Conservation (phyloP, 2,113 vertebrate species). For the Picathartes gymnocephalus region DNA sequence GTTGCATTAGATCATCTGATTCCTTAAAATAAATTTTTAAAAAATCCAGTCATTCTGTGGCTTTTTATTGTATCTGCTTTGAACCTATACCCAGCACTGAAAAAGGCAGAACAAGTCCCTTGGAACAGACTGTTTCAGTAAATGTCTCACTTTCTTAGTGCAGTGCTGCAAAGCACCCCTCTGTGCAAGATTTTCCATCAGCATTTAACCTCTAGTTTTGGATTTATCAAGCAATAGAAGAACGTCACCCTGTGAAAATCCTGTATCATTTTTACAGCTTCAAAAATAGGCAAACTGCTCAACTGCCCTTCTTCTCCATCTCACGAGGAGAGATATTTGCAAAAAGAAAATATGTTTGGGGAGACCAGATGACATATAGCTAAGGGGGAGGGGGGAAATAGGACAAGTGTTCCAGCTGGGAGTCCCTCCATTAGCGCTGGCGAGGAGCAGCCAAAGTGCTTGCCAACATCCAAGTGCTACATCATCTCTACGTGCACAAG, state of each 20-base stretch:
- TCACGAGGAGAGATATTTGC: not conserved
- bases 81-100: not conserved
- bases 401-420: conserved; percentile 16
- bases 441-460: not conserved
- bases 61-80: not conserved
- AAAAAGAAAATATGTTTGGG: not conserved
- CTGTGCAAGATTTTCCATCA: not conserved
- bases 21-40: not conserved
- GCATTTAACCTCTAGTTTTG: not conserved
- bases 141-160: not conserved
- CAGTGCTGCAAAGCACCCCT: not conserved
- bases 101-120: not conserved
- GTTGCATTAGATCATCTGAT: not conserved
- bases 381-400: not conserved
- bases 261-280: not conserved
- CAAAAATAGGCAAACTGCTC: not conserved
- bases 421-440: conserved; percentile 62
- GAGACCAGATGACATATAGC: not conserved
- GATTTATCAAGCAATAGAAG: not conserved
- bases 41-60: not conserved
- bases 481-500: conserved; percentile 28
- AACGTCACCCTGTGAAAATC: not conserved
- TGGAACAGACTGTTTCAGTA: not conserved
- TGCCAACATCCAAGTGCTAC: conserved; percentile 42
- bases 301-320: not conserved